Conservation (phyloP, 2,888 invertebrate genomes). For the Pelosia muscerda region DNA sequence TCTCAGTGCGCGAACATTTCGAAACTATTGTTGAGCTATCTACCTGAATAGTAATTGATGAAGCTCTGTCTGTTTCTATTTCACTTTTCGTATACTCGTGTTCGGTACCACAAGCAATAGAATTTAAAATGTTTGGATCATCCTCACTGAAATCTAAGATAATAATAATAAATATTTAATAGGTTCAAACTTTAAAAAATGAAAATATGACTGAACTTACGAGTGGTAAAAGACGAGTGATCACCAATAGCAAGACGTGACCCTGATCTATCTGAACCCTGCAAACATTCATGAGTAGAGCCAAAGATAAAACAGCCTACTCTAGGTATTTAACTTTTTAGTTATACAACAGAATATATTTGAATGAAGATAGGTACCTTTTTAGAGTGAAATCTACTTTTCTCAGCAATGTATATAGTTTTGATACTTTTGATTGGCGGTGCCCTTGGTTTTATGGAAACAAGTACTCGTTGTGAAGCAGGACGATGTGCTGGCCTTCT, state of each 20-base stretch:
- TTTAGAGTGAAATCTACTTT: constrained; percentile 65
- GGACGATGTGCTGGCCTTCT: constrained; percentile 58
- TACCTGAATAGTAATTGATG: constrained; percentile 58
- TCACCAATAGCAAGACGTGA: constrained; percentile 77
- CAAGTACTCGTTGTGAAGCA: constrained; percentile 70
- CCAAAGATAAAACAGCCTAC: background rate
- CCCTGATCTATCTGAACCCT: constrained; percentile 71
- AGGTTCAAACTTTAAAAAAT: background rate
- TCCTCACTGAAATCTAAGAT: constrained; percentile 66
- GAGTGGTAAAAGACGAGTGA: constrained; percentile 70
- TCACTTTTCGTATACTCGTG: constrained; percentile 51
- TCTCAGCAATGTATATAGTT: constrained; percentile 76
- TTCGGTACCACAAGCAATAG: constrained; percentile 55
- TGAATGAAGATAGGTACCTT: constrained; percentile 61
- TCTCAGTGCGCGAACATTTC: constrained; percentile 59
- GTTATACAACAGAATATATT: background rate
- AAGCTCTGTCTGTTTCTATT: constrained; percentile 53
- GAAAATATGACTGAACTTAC: constrained; percentile 58
- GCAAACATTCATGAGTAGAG: constrained; percentile 42
- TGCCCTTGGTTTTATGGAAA: constrained; percentile 72
- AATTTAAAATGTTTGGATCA: constrained; percentile 57
- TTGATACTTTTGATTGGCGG: constrained; percentile 77
- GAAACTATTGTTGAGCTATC: constrained; percentile 56
- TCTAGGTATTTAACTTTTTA: background rate
- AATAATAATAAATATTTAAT: constrained; percentile 20